phyloP scores from a whole-genome alignment of 2,797 vertebrate genomes.

The Nyctalus aviator region DNA sequence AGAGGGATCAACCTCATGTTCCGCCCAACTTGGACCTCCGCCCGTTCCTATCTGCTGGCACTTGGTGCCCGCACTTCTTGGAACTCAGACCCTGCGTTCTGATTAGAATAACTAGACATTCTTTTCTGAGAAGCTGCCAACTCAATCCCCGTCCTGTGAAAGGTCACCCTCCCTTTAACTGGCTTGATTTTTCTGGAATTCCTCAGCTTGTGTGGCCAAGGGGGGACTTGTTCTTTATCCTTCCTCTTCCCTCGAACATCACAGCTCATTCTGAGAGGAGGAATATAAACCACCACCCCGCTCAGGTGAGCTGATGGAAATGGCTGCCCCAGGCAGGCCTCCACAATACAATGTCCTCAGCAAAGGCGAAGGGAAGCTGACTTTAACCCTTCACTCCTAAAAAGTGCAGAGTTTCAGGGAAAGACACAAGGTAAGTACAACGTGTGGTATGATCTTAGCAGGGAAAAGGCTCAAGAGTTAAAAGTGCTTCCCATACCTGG shows the following conservation, averaged over 20 bases:
- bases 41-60: not conserved
- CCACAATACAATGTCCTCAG: not conserved
- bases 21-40: not conserved
- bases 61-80: not conserved
- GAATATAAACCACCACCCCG: not conserved
- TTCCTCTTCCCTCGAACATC: not conserved
- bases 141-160: not conserved
- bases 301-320: not conserved
- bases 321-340: not conserved
- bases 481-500: not conserved
- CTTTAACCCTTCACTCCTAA: not conserved
- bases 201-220: not conserved
- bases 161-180: not conserved
- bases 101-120: not conserved
- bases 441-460: not conserved
- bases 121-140: not conserved
- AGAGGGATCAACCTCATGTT: not conserved
- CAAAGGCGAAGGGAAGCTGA: not conserved
- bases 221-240: not conserved
- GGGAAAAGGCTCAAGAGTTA: not conserved
- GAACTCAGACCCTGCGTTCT: not conserved
- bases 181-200: constrained; percentile 25
- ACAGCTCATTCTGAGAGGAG: not conserved
- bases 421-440: not conserved
- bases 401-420: not conserved